Percentiles rank a stretch among this genome's conserved stretches.
Evolutionary conservation across 2,113 vertebrate species (phyloP).

Genomic region (Antennarius striatus): DNA sequence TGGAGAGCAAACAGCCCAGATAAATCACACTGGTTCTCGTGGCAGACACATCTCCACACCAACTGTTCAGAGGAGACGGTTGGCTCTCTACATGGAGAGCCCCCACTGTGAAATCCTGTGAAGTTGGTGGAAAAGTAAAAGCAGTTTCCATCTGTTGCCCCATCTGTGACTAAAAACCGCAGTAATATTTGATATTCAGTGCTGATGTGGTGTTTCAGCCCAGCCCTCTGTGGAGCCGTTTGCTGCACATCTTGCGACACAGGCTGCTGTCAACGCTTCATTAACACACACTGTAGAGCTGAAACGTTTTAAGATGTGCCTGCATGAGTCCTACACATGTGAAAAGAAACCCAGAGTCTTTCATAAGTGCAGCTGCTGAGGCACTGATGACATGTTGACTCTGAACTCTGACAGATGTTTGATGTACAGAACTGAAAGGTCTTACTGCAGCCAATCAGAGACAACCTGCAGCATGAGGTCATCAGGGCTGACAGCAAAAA

Average conservation of each 20-base stretch:
- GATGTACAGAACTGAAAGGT: constrained; percentile 8
- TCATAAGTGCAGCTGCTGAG: constrained; percentile 21
- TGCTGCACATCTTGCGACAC: constrained; percentile 33
- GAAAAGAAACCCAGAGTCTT: neutral
- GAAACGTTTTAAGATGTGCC: constrained; percentile 14
- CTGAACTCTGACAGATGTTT: constrained; percentile 24
- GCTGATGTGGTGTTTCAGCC: constrained; percentile 30
- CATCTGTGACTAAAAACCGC: neutral
- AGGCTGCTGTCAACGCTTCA: constrained; percentile 19
- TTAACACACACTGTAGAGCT: constrained; percentile 35
- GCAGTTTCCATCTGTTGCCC: neutral
- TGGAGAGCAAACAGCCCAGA: too few relatives aligned
- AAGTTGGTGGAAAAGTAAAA: too few relatives aligned
- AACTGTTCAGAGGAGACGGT: too few relatives aligned
- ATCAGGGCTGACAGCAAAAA: constrained; percentile 36
- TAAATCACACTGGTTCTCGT: too few relatives aligned
- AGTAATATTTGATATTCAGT: neutral
- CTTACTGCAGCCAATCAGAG: constrained; percentile 27
- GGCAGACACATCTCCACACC: too few relatives aligned
- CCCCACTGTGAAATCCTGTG: too few relatives aligned
- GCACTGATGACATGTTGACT: constrained; percentile 6
- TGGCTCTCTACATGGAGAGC: too few relatives aligned
- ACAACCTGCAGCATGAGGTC: constrained; percentile 55
- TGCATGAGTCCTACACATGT: neutral
- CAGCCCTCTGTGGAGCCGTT: constrained; percentile 12